A percentile compares a stretch with the other conserved stretches of the same genome.
These are phyloP conservation scores for Melanchra persicariae DNA, from an alignment of 2,888 invertebrate genomes.

Conservation along the genomic window DNA sequence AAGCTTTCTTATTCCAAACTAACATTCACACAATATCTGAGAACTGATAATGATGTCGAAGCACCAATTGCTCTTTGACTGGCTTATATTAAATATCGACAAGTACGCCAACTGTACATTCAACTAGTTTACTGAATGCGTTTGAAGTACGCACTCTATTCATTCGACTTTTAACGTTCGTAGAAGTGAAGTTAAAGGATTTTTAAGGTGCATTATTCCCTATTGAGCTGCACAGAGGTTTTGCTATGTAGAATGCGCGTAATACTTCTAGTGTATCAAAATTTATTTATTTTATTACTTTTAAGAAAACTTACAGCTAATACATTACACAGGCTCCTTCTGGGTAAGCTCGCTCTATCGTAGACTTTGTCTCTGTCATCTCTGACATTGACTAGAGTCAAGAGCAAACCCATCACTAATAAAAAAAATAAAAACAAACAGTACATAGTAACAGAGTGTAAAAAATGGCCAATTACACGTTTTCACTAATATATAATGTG, in stretches of 20 bases:
- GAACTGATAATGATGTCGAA: conserved; percentile 3
- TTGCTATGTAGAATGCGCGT: not conserved
- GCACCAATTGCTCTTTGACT: not conserved
- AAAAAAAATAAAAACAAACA: too few relatives aligned
- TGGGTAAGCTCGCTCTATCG: too few relatives aligned
- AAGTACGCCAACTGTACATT: conserved; percentile 9
- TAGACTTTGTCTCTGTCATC: too few relatives aligned
- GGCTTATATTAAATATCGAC: conserved; percentile 28
- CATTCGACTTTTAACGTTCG: conserved; percentile 22
- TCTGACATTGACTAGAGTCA: too few relatives aligned
- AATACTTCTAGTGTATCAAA: not conserved
- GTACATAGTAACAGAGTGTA: too few relatives aligned
- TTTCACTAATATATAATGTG: too few relatives aligned
- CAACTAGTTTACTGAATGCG: not conserved
- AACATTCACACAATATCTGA: not conserved
- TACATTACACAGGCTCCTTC: too few relatives aligned
- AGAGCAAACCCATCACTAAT: too few relatives aligned
- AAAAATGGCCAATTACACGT: too few relatives aligned
- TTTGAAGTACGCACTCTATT: conserved; percentile 32
- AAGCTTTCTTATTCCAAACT: not conserved
- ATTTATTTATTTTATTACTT: too few relatives aligned
- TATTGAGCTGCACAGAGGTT: not conserved
- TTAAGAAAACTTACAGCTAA: too few relatives aligned
- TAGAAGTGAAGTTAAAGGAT: not conserved
- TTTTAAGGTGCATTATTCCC: conserved; percentile 5